These are phyloP conservation scores for Nomada ferruginata DNA, from an alignment of 2,888 invertebrate genomes.

Conservation along the genomic window DNA sequence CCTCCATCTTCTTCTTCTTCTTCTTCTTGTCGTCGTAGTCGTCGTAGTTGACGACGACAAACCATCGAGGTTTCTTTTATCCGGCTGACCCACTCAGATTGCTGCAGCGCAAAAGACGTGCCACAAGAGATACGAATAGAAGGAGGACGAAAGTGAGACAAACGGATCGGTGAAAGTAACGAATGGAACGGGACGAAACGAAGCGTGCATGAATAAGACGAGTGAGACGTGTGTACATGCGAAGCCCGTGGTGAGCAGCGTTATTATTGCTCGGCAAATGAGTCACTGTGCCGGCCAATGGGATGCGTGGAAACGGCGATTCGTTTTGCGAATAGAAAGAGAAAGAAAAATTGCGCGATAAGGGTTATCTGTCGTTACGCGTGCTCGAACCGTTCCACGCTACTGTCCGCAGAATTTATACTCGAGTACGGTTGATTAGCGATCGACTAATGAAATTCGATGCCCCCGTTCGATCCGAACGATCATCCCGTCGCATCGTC, in stretches of 20 bases:
- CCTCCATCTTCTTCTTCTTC: background rate
- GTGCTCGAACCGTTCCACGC: slow-evolving; percentile 20
- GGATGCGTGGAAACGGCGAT: slow-evolving; percentile 55
- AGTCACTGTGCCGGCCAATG: slow-evolving; percentile 66
- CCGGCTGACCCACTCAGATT: slow-evolving; percentile 77
- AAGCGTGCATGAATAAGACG: background rate
- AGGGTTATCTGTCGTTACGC: slow-evolving; percentile 66
- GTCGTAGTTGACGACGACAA: slow-evolving; percentile 53
- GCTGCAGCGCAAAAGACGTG: slow-evolving; percentile 70
- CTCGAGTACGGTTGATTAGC: slow-evolving; percentile 55
- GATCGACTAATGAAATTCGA: slow-evolving; percentile 75
- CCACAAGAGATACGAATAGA: slow-evolving; percentile 34
- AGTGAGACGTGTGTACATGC: background rate
- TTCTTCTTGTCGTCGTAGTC: slow-evolving; percentile 13
- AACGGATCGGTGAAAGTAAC: slow-evolving; percentile 4
- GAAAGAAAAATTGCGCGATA: slow-evolving; percentile 59
- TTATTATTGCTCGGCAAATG: slow-evolving; percentile 72
- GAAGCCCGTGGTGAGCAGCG: slow-evolving; percentile 25
- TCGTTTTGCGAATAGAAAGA: slow-evolving; percentile 58
- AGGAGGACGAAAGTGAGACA: slow-evolving; percentile 22
- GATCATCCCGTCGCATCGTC: slow-evolving; percentile 25
- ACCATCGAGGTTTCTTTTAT: slow-evolving; percentile 75
- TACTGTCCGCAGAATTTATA: slow-evolving; percentile 60
- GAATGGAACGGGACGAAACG: slow-evolving; percentile 9
- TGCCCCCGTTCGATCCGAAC: slow-evolving; percentile 60